A percentile compares a stretch with the other conserved stretches of the same genome.
phyloP scores from a whole-genome alignment of 2,113 vertebrate species.

The Heloderma charlesbogerti region DNA sequence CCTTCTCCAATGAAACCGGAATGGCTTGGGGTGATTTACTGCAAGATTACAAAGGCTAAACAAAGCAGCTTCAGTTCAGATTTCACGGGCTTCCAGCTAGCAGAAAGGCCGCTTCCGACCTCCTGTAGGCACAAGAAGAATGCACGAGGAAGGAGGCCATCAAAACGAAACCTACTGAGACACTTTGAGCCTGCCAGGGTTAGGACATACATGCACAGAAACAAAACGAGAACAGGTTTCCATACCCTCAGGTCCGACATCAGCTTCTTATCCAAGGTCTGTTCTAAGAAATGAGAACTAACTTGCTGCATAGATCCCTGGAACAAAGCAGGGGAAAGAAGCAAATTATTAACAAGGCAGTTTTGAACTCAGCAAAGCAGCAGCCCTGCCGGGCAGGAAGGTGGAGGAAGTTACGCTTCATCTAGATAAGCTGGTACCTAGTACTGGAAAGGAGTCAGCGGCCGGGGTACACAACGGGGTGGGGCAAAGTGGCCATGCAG shows the following conservation, averaged over 20 bases:
- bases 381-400: not conserved
- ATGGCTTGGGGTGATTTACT: constrained; percentile 7
- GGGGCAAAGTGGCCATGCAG: too few species aligned
- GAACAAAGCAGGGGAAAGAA: not conserved
- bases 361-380: too few species aligned
- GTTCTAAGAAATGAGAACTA: constrained; percentile 96
- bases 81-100: constrained; percentile 49
- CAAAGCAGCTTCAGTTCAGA: constrained; percentile 32
- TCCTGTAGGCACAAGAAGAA: constrained; percentile 26
- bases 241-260: constrained; percentile 96
- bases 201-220: not conserved
- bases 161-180: not conserved
- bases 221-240: constrained; percentile 10
- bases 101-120: constrained; percentile 49
- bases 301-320: constrained; percentile 98
- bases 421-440: not conserved
- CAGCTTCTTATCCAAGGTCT: constrained; percentile 98
- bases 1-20: not conserved
- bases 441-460: not conserved
- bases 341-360: not conserved
- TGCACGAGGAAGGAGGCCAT: constrained; percentile 11
- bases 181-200: not conserved
- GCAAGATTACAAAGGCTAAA: not conserved
- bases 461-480: not conserved
- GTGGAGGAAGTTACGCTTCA: not conserved